Evolutionary conservation across 2,113 vertebrate species (phyloP).

Genomic region (Hemiscyllium ocellatum): DNA sequence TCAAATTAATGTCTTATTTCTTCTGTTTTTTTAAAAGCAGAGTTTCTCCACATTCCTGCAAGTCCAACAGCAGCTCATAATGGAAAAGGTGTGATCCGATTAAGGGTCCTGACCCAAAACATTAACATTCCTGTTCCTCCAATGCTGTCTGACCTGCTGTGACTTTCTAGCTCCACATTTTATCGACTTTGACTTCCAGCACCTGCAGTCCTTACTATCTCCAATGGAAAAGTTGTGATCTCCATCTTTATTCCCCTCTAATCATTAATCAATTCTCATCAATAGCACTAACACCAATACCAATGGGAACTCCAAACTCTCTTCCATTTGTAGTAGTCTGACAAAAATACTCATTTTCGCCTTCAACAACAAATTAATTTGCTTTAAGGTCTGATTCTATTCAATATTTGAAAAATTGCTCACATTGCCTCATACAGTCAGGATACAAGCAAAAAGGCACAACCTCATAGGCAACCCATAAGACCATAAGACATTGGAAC

Average conservation of each 20-base stretch:
- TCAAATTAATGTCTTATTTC: not conserved
- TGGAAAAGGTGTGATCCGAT: not conserved
- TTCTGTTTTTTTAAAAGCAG: not conserved
- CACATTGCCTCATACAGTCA: not conserved
- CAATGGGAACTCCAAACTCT: not conserved
- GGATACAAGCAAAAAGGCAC: not conserved
- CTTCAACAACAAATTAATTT: not conserved
- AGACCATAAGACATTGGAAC: not conserved
- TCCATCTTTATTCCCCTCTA: not conserved
- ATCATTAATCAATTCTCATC: not conserved
- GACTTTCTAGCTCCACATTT: too few species aligned
- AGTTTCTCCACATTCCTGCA: not conserved
- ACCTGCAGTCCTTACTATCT: too few species aligned
- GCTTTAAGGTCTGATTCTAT: not conserved
- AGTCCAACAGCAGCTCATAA: not conserved
- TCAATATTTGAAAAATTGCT: not conserved
- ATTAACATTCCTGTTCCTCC: too few species aligned
- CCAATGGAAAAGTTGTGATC: not conserved
- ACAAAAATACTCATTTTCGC: not conserved
- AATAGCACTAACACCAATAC: not conserved
- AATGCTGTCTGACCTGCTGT: too few species aligned
- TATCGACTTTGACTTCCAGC: too few species aligned
- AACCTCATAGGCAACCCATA: not conserved
- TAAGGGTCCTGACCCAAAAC: too few species aligned
- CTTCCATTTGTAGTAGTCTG: not conserved